Percentiles rank a stretch among this genome's conserved stretches.
phyloP scores from a whole-genome alignment of 2,888 invertebrate genomes.

The Euclidia mi region DNA sequence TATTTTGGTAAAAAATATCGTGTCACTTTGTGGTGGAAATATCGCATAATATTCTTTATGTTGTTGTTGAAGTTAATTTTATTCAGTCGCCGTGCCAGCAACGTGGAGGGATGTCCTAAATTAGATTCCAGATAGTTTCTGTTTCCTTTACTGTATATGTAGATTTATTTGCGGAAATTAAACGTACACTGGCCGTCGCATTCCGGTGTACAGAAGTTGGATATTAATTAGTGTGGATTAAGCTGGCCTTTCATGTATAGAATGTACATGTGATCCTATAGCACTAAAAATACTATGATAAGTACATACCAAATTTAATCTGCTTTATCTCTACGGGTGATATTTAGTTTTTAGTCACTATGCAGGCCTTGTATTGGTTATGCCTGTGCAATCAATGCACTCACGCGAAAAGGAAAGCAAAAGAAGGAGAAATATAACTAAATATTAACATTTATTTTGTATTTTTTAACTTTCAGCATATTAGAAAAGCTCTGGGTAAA shows the following conservation, averaged over 20 bases:
- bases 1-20: slow-evolving; percentile 17
- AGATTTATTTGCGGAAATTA: slow-evolving; percentile 68
- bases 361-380: too few species aligned
- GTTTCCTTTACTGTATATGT: slow-evolving; percentile 52
- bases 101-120: slow-evolving; percentile 55
- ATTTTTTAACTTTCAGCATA: too few species aligned
- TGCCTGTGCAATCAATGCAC: too few species aligned
- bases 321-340: too few species aligned
- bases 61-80: not conserved
- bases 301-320: too few species aligned
- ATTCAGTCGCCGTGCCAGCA: slow-evolving; percentile 40
- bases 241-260: slow-evolving; percentile 22
- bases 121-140: slow-evolving; percentile 62
- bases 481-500: too few species aligned
- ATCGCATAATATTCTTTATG: slow-evolving; percentile 28
- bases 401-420: too few species aligned
- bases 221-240: slow-evolving; percentile 33
- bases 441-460: too few species aligned
- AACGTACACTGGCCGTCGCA: slow-evolving; percentile 45
- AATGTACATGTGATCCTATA: not conserved
- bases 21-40: slow-evolving; percentile 18
- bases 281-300: not conserved
- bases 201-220: slow-evolving; percentile 40
- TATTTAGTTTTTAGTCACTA: too few species aligned
- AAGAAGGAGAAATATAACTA: too few species aligned